Evolutionary conservation across 2,888 invertebrate genomes (phyloP).

Genomic region (Miltochrista miniata): DNA sequence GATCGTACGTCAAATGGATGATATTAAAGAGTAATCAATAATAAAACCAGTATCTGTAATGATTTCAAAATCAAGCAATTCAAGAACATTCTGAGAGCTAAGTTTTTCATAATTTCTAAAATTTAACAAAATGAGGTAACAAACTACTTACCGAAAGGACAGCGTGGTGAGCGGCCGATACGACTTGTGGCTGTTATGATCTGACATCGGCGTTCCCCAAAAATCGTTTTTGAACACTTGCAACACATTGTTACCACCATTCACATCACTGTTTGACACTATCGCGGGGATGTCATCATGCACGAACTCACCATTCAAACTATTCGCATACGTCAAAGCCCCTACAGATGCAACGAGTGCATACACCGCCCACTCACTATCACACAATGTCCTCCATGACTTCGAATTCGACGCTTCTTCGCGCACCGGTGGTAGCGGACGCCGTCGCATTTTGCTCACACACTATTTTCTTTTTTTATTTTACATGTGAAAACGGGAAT

Average conservation of each 20-base stretch:
- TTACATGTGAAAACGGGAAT: slow-evolving; percentile 1
- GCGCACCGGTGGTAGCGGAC: slow-evolving; percentile 70
- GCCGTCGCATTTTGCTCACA: slow-evolving; percentile 71
- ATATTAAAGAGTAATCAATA: no score
- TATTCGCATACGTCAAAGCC: slow-evolving; percentile 88
- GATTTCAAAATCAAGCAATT: no score
- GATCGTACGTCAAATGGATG: no score
- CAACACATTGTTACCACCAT: slow-evolving; percentile 85
- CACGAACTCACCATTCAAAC: slow-evolving; percentile 91
- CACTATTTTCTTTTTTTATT: slow-evolving; percentile 18
- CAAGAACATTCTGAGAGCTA: no score
- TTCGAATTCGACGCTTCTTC: slow-evolving; percentile 67
- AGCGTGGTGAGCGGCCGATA: slow-evolving; percentile 93
- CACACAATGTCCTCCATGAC: slow-evolving; percentile 59
- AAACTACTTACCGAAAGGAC: slow-evolving; percentile 89
- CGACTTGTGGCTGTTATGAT: slow-evolving; percentile 92
- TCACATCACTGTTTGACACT: slow-evolving; percentile 91
- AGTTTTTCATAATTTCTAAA: no score
- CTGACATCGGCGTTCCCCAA: slow-evolving; percentile 95
- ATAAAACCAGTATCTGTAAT: no score
- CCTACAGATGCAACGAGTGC: slow-evolving; percentile 86
- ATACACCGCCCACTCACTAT: slow-evolving; percentile 85
- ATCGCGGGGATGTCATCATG: slow-evolving; percentile 95
- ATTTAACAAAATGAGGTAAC: not conserved
- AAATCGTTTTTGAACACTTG: slow-evolving; percentile 91